A percentile compares a stretch with the other conserved stretches of the same genome.
phyloP scores from a whole-genome alignment of 2,113 vertebrate species.

The Gymnocephalus cernua region DNA sequence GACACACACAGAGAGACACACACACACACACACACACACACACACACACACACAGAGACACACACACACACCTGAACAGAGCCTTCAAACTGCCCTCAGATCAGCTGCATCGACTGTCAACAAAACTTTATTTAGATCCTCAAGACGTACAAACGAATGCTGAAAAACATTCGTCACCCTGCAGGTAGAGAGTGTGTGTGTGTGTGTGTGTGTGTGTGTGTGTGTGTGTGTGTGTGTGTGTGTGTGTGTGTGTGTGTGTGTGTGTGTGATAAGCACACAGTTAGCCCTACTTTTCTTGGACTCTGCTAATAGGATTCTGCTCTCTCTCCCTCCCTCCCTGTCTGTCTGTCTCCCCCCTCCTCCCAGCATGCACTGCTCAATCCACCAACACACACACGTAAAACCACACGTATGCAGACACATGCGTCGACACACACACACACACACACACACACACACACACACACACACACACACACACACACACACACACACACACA shows the following conservation, averaged over 20 bases:
- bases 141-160: background rate
- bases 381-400: constrained; percentile 30
- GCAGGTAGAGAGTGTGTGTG: background rate
- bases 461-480: constrained; percentile 10
- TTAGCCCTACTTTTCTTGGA: constrained; percentile 72
- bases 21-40: no score
- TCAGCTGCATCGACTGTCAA: background rate
- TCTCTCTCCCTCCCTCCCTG: background rate
- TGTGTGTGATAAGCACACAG: constrained; percentile 46
- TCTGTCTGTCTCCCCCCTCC: constrained; percentile 11
- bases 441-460: background rate
- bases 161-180: background rate
- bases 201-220: no score
- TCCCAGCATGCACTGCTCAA: constrained; percentile 60
- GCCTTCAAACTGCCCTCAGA: no score
- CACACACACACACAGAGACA: no score
- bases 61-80: no score
- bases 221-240: constrained; percentile 22
- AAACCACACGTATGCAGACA: background rate
- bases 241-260: constrained; percentile 27
- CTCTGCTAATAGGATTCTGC: constrained; percentile 77
- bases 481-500: constrained; percentile 14
- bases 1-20: no score
- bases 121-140: background rate
- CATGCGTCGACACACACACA: background rate